Percentiles rank a stretch among this genome's conserved stretches.
Conservation (phyloP, 2,888 invertebrate genomes). For the Eulithis testata region DNA sequence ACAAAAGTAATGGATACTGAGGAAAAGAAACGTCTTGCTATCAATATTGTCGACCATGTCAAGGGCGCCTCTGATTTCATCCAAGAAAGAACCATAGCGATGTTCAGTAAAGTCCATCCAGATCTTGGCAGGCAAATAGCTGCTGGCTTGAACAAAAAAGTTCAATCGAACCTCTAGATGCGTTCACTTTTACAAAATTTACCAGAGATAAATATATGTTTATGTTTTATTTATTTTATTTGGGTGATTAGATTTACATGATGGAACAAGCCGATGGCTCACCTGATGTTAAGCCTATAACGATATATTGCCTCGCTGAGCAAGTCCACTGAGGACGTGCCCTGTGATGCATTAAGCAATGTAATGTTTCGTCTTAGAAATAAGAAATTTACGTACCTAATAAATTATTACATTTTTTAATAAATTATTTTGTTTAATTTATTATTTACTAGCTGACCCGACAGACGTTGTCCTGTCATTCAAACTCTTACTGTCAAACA, state of each 20-base stretch:
- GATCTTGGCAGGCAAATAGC: constrained; percentile 91
- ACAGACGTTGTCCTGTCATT: too few species aligned
- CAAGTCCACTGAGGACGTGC: too few species aligned
- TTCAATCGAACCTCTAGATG: constrained; percentile 83
- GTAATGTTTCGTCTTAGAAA: too few species aligned
- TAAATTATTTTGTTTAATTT: too few species aligned
- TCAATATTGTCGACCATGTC: constrained; percentile 92
- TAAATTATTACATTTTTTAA: too few species aligned
- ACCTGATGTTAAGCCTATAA: too few species aligned
- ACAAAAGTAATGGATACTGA: constrained; percentile 90
- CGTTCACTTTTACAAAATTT: background rate
- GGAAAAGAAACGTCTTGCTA: constrained; percentile 88
- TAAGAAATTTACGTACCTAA: too few species aligned
- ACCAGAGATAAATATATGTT: background rate
- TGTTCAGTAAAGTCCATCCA: constrained; percentile 92
- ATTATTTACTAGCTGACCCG: too few species aligned
- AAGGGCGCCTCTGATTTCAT: constrained; percentile 93
- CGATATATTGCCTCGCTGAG: too few species aligned
- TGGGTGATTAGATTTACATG: background rate
- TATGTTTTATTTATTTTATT: background rate
- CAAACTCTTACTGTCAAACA: too few species aligned
- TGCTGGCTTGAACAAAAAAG: constrained; percentile 85
- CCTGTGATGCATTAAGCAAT: too few species aligned
- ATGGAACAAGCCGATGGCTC: too few species aligned
- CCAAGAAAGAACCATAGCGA: constrained; percentile 94